Evolutionary conservation across 2,888 invertebrate species (phyloP), one percentile per base, ranked within the genome.

Genomic region (Lasiommata megera): DNA sequence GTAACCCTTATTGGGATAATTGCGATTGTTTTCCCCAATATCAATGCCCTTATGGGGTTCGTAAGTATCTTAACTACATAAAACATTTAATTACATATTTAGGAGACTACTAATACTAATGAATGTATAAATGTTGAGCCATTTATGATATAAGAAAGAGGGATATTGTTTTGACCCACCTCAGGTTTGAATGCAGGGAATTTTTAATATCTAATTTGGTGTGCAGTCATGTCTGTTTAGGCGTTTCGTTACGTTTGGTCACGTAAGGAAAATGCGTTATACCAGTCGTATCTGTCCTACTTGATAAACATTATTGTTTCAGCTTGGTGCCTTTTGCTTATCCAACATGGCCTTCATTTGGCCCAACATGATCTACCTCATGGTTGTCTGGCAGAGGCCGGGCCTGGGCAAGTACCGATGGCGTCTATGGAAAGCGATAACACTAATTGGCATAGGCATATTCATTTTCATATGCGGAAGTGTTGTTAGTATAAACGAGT

Each of bases 331-430:
- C 0, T 86, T 90, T 64, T 90, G 89, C 53, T 66, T 90, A 1
- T 88, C 88, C 1, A 87, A 85, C 67, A 85, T 89, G 76, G 89
- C 86, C 0, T 90, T 90, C 65, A 87, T 90, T 60, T 90, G 82
- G 62, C 89, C 89, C 0, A 84, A 86, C 0, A 53, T 82, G n/a
- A 89, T 90, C 6, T 85, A 89, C 16, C 67, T 84, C 0, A 64
- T 88, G 6, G 84, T 87, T 0, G 69, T 80, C 0, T 90, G 88
- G 87, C 80, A 88, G 29, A 57, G 69, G 6, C 89, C 89, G 0
- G 89, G 89, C 0, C 67, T 88, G 0, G 89, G 89, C 0, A 62
- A 46, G n/a, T 77, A 65, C 50, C 75, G 76, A 1, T 88, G 88
- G 88, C 73, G 82, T 0, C 64, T 90, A 0, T 86, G 82, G 82